Percentiles rank a stretch among this genome's conserved stretches.
phyloP scores from a whole-genome alignment of 2,888 invertebrate genomes.

The Galerucella nymphaeae region DNA sequence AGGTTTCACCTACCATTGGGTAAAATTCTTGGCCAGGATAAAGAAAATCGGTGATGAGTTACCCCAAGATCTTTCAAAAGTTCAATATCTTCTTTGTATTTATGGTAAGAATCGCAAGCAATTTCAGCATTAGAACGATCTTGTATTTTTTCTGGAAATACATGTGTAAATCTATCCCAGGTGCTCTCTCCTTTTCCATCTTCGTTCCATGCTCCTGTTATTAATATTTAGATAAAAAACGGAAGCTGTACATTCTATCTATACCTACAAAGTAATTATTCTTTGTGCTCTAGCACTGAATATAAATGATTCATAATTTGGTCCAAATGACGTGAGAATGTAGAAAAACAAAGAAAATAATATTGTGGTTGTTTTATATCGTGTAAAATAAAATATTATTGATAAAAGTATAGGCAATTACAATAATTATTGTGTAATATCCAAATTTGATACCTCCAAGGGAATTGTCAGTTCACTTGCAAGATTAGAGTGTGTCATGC shows the following conservation, averaged over 20 bases:
- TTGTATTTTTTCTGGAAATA: not conserved
- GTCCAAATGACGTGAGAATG: too few relatives aligned
- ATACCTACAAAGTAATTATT: not conserved
- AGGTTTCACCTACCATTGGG: not conserved
- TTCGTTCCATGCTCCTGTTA: constrained; percentile 59
- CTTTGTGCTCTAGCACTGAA: too few relatives aligned
- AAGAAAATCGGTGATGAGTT: constrained; percentile 65
- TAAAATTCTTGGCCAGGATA: constrained; percentile 46
- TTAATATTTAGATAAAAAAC: not conserved
- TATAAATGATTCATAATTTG: too few relatives aligned
- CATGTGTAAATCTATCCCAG: constrained; percentile 31
- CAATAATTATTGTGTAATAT: too few relatives aligned
- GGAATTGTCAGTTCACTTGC: too few relatives aligned
- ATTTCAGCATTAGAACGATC: constrained; percentile 68
- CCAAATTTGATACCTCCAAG: too few relatives aligned
- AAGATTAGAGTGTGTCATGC: too few relatives aligned
- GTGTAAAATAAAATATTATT: too few relatives aligned
- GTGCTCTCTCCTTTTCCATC: constrained; percentile 68
- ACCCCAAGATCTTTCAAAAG: constrained; percentile 70
- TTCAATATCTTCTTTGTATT: constrained; percentile 71
- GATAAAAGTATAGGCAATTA: too few relatives aligned
- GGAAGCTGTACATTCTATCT: not conserved
- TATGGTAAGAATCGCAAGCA: constrained; percentile 75
- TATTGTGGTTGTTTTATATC: too few relatives aligned
- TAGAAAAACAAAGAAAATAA: too few relatives aligned